phyloP scores from a whole-genome alignment of 2,888 invertebrate genomes.

The Lymantria monacha region DNA sequence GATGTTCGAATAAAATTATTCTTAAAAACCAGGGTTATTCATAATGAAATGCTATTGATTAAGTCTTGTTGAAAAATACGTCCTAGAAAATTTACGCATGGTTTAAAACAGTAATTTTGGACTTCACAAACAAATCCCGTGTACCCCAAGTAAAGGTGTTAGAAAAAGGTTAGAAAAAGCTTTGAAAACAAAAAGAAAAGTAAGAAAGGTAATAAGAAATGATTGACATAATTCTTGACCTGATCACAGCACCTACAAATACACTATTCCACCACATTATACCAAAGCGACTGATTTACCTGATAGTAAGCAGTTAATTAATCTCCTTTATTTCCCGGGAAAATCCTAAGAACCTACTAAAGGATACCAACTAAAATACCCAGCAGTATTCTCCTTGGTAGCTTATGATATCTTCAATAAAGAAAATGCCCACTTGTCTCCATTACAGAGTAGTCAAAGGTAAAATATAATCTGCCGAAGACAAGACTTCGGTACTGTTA shows the following conservation, averaged over 20 bases:
- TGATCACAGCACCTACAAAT: background rate
- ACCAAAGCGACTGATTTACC: background rate
- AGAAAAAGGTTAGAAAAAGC: conserved; percentile 23
- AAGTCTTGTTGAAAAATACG: conserved; percentile 13
- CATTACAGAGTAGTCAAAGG: no score
- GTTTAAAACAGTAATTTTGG: conserved; percentile 16
- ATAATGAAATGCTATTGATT: conserved; percentile 70
- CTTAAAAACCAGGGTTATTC: conserved; percentile 45
- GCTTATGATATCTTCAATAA: no score
- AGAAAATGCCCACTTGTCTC: no score
- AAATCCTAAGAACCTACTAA: no score
- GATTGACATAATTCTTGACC: conserved; percentile 27
- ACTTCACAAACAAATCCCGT: conserved; percentile 20
- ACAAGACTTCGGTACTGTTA: no score
- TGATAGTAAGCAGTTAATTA: no score
- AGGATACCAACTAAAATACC: no score
- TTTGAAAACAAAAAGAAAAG: conserved; percentile 18
- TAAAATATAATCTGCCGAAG: no score
- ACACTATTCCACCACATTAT: background rate
- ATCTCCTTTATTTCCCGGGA: no score
- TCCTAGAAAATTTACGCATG: background rate
- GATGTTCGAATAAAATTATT: conserved; percentile 51
- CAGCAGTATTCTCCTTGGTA: no score
- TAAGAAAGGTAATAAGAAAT: background rate
- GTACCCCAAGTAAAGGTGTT: conserved; percentile 13